These are phyloP conservation scores for Selenia dentaria DNA, from an alignment of 2,888 invertebrate species.

Conservation along the genomic window DNA sequence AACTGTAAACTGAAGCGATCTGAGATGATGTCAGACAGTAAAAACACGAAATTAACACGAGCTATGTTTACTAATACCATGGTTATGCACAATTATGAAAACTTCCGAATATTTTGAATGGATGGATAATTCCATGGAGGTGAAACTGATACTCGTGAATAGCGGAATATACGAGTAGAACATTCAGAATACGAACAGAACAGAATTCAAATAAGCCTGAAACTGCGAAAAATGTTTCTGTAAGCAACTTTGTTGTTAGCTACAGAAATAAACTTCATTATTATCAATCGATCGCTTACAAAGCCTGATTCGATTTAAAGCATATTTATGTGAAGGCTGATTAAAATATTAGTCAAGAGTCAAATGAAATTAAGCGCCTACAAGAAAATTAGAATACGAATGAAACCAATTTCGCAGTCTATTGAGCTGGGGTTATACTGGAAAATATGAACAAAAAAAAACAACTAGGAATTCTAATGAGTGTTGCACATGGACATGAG, in stretches of 20 bases:
- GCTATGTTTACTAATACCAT: conserved; percentile 46
- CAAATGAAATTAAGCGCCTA: background rate
- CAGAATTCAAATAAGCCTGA: conserved; percentile 17
- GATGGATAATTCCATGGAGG: conserved; percentile 13
- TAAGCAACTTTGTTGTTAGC: too few relatives aligned
- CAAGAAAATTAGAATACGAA: too few relatives aligned
- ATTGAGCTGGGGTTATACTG: conserved; percentile 1
- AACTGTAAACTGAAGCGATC: conserved; percentile 64
- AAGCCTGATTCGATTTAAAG: conserved; percentile 3
- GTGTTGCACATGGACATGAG: conserved; percentile 48
- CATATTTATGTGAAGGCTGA: conserved; percentile 2
- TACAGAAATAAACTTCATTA: conserved; percentile 18
- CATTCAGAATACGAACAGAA: background rate
- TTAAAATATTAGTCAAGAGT: conserved; percentile 3
- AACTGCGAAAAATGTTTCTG: conserved; percentile 11
- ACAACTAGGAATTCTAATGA: conserved; percentile 38
- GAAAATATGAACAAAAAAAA: conserved; percentile 9
- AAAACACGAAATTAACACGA: conserved; percentile 57
- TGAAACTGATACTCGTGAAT: conserved; percentile 7
- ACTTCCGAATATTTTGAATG: conserved; percentile 34
- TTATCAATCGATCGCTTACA: conserved; percentile 11
- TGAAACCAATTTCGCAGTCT: conserved; percentile 8
- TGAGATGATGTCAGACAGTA: conserved; percentile 71
- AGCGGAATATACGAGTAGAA: conserved; percentile 1
- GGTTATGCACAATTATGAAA: conserved; percentile 49